Conservation (phyloP, 2,888 invertebrate genomes). For the Agonopterix alstromeriana region DNA sequence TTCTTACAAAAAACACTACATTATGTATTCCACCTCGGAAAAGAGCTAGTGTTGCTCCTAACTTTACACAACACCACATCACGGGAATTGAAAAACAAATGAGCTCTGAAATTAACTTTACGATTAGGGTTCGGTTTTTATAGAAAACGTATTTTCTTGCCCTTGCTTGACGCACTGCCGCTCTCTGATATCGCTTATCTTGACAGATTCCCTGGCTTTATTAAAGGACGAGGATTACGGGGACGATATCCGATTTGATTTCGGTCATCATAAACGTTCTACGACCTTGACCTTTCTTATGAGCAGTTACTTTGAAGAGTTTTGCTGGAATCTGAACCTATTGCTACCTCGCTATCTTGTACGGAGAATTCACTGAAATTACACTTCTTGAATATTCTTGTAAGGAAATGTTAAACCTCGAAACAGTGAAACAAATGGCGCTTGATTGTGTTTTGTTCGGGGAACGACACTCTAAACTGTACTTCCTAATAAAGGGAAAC, state of each 20-base stretch:
- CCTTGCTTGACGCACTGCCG: background rate
- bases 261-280: conserved; percentile 2
- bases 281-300: background rate
- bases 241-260: conserved; percentile 3
- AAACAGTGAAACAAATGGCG: too few relatives aligned
- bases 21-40: conserved; percentile 46
- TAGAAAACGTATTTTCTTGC: background rate
- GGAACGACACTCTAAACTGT: conserved; percentile 29
- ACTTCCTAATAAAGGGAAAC: conserved; percentile 46
- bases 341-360: background rate
- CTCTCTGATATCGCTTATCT: conserved; percentile 5
- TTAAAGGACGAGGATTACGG: conserved; percentile 4
- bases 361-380: too few relatives aligned
- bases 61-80: conserved; percentile 35
- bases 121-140: conserved; percentile 23
- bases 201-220: conserved; percentile 5
- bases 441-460: conserved; percentile 3
- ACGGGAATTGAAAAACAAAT: conserved; percentile 32
- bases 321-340: background rate
- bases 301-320: too few relatives aligned
- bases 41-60: conserved; percentile 39
- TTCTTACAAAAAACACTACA: conserved; percentile 37
- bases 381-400: too few relatives aligned
- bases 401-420: too few relatives aligned
- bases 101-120: conserved; percentile 39